Conservation (phyloP, 1,140 invertebrate species). For the Nilaparvata lugens region DNA sequence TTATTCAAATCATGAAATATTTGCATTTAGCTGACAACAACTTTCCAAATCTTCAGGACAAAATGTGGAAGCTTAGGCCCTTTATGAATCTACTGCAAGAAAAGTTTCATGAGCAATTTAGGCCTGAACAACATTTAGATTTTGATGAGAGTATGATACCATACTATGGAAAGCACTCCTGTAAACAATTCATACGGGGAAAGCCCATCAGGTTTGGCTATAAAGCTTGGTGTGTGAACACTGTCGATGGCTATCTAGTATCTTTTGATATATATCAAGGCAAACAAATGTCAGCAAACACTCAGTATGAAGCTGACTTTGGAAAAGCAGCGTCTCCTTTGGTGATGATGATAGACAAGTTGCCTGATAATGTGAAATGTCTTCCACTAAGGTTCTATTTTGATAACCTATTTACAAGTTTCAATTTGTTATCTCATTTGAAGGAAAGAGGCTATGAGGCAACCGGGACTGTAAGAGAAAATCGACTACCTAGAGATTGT, state of each 20-base stretch:
- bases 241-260: slow-evolving; percentile 21
- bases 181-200: slow-evolving; percentile 28
- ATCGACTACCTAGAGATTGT: slow-evolving; percentile 21
- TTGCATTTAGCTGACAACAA: slow-evolving; percentile 16
- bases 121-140: slow-evolving; percentile 19
- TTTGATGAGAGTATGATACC: slow-evolving; percentile 27
- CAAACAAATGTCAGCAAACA: slow-evolving; percentile 19
- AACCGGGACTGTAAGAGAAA: slow-evolving; percentile 28
- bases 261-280: slow-evolving; percentile 32
- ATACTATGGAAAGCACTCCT: slow-evolving; percentile 28
- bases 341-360: slow-evolving; percentile 23
- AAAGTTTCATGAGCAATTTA: slow-evolving; percentile 22
- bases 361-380: slow-evolving; percentile 14
- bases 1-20: slow-evolving; percentile 13
- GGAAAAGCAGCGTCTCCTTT: slow-evolving; percentile 26
- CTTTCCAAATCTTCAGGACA: slow-evolving; percentile 13
- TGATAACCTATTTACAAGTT: slow-evolving; percentile 30
- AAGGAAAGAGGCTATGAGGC: slow-evolving; percentile 18
- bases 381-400: slow-evolving; percentile 23
- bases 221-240: slow-evolving; percentile 23
- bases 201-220: slow-evolving; percentile 25
- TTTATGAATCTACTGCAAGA: slow-evolving; percentile 17
- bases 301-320: slow-evolving; percentile 22
- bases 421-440: slow-evolving; percentile 22
- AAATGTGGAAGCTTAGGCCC: slow-evolving; percentile 18